Conservation (phyloP, 2,888 invertebrate genomes). For the Anagyrus pseudococci region DNA sequence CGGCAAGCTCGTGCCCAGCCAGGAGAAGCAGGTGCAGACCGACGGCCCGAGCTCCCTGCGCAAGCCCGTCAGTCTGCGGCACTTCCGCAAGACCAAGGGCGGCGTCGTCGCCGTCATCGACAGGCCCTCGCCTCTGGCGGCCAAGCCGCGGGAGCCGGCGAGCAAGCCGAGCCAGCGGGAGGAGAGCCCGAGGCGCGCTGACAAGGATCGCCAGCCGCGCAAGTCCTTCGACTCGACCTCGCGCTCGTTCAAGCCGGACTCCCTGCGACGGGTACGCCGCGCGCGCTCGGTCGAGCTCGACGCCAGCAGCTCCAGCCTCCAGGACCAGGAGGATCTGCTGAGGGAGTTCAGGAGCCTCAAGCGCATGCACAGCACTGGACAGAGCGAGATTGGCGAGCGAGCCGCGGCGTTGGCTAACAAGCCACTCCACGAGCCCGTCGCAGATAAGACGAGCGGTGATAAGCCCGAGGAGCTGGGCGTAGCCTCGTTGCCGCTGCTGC, state of each 20-base stretch:
- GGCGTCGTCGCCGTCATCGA: slow-evolving; percentile 4
- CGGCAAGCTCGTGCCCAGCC: slow-evolving; percentile 9
- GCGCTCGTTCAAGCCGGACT: too few species aligned
- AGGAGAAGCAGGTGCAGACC: slow-evolving; percentile 28
- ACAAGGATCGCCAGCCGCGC: slow-evolving; percentile 22
- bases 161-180: too few species aligned
- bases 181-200: slow-evolving; percentile 2
- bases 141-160: too few species aligned
- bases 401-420: too few species aligned
- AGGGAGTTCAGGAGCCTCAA: slow-evolving; percentile 46
- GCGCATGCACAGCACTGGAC: slow-evolving; percentile 41
- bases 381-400: slow-evolving; percentile 30
- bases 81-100: slow-evolving; percentile 31
- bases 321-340: slow-evolving; percentile 42
- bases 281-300: slow-evolving; percentile 41
- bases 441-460: slow-evolving; percentile 24
- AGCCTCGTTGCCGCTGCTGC: slow-evolving; percentile 30
- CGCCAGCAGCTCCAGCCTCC: slow-evolving; percentile 13
- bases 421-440: too few species aligned
- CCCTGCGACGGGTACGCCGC: too few species aligned
- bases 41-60: slow-evolving; percentile 14
- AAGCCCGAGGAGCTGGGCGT: slow-evolving; percentile 21
- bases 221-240: slow-evolving; percentile 25
- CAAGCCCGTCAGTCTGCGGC: slow-evolving; percentile 24
- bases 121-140: slow-evolving; percentile 4